These are phyloP conservation scores for Hypomecis punctinalis DNA, from an alignment of 2,888 invertebrate genomes.

Conservation along the genomic window DNA sequence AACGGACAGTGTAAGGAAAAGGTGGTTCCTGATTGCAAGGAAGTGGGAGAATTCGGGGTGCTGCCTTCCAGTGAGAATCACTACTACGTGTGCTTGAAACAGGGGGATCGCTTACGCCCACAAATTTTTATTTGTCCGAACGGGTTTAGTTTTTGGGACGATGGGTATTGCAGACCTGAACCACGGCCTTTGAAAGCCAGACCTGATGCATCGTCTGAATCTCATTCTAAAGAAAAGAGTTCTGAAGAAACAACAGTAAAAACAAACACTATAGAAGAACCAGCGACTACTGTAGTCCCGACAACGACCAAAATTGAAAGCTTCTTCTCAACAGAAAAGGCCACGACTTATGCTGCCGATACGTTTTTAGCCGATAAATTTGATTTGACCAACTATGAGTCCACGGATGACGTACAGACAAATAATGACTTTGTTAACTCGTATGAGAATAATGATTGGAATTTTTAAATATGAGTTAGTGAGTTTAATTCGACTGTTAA, in stretches of 20 bases:
- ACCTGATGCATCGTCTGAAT: slow-evolving; percentile 11
- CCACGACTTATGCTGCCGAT: slow-evolving; percentile 64
- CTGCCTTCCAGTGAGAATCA: slow-evolving; percentile 66
- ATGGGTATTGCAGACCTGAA: slow-evolving; percentile 68
- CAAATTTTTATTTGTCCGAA: slow-evolving; percentile 78
- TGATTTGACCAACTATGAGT: slow-evolving; percentile 69
- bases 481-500: not conserved
- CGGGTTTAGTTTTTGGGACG: slow-evolving; percentile 72
- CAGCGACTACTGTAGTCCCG: slow-evolving; percentile 25
- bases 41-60: slow-evolving; percentile 66
- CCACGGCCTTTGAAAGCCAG: slow-evolving; percentile 38
- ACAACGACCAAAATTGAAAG: slow-evolving; percentile 53
- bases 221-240: slow-evolving; percentile 27
- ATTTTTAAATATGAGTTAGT: slow-evolving; percentile 8
- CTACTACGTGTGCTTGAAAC: slow-evolving; percentile 74
- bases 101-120: slow-evolving; percentile 58
- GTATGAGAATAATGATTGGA: slow-evolving; percentile 52
- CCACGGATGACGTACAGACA: slow-evolving; percentile 56
- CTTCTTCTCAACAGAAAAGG: slow-evolving; percentile 73
- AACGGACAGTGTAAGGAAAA: slow-evolving; percentile 68
- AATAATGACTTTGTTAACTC: slow-evolving; percentile 59
- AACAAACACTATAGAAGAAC: slow-evolving; percentile 6
- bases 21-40: slow-evolving; percentile 65
- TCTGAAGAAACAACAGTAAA: slow-evolving; percentile 34
- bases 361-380: slow-evolving; percentile 77